phyloP scores from a whole-genome alignment of 2,113 vertebrate genomes.

The Polypterus senegalus region DNA sequence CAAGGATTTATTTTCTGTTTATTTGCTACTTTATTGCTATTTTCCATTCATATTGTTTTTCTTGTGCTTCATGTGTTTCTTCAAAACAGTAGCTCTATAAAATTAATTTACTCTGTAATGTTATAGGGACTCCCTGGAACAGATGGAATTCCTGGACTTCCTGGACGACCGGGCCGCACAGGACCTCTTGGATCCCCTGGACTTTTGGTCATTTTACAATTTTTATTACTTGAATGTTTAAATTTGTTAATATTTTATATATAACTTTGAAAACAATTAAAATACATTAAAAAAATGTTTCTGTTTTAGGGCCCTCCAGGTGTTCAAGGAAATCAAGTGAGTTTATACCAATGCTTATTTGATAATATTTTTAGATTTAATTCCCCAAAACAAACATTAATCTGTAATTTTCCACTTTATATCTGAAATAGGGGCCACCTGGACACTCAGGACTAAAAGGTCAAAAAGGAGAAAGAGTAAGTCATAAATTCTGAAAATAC shows the following conservation, averaged over 20 bases:
- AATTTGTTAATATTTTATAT: neutral
- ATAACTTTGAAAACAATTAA: neutral
- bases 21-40: too few relatives aligned
- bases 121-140: slow-evolving; percentile 64
- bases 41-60: too few relatives aligned
- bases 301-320: slow-evolving; percentile 57
- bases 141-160: slow-evolving; percentile 72
- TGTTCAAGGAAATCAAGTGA: slow-evolving; percentile 46
- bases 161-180: slow-evolving; percentile 63
- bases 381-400: too few relatives aligned
- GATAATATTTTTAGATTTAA: too few relatives aligned
- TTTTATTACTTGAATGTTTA: neutral
- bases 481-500: slow-evolving; percentile 21
- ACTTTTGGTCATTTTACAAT: slow-evolving; percentile 42
- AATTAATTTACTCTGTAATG: slow-evolving; percentile 3
- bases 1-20: too few relatives aligned
- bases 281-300: slow-evolving; percentile 3
- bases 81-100: neutral
- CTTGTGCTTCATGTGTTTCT: neutral
- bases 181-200: slow-evolving; percentile 68
- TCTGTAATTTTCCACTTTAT: too few relatives aligned
- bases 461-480: slow-evolving; percentile 75
- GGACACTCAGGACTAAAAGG: slow-evolving; percentile 60
- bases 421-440: slow-evolving; percentile 45
- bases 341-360: slow-evolving; percentile 12